Conservation (phyloP, 2,888 invertebrate genomes). For the Rosalia funebris region DNA sequence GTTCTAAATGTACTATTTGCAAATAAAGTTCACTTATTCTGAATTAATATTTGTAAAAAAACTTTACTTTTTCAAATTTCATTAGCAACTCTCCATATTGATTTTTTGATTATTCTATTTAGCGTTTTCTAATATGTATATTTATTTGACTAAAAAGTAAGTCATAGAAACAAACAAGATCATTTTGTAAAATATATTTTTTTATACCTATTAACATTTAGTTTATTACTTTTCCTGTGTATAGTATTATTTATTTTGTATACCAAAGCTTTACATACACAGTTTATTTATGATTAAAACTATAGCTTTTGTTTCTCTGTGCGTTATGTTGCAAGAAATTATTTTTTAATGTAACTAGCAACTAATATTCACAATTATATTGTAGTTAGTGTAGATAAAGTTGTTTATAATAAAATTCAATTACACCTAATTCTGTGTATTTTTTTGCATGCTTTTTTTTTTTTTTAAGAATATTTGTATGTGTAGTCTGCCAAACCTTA, state of each 20-base stretch:
- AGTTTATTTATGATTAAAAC: conserved; percentile 15
- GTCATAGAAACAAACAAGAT: conserved; percentile 19
- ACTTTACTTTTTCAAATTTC: neutral
- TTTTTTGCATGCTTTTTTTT: conserved; percentile 45
- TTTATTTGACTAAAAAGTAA: neutral
- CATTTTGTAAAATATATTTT: conserved; percentile 11
- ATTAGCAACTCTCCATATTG: neutral
- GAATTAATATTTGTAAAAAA: neutral
- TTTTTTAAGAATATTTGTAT: neutral
- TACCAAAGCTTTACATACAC: conserved; percentile 7
- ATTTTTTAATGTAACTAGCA: conserved; percentile 21
- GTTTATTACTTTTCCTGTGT: conserved; percentile 11
- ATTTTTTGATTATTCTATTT: no score
- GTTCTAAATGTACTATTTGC: neutral
- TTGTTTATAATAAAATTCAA: conserved; percentile 43
- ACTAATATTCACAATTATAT: conserved; percentile 10
- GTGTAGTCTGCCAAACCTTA: neutral
- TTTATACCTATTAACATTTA: conserved; percentile 14
- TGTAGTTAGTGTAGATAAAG: conserved; percentile 42
- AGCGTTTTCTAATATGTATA: neutral
- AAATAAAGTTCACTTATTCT: neutral
- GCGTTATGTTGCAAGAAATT: conserved; percentile 10
- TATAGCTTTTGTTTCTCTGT: conserved; percentile 23
- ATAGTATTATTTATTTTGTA: conserved; percentile 25
- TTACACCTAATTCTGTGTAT: conserved; percentile 46